phyloP scores from a whole-genome alignment of 2,888 invertebrate genomes.

The Anorthoa munda region DNA sequence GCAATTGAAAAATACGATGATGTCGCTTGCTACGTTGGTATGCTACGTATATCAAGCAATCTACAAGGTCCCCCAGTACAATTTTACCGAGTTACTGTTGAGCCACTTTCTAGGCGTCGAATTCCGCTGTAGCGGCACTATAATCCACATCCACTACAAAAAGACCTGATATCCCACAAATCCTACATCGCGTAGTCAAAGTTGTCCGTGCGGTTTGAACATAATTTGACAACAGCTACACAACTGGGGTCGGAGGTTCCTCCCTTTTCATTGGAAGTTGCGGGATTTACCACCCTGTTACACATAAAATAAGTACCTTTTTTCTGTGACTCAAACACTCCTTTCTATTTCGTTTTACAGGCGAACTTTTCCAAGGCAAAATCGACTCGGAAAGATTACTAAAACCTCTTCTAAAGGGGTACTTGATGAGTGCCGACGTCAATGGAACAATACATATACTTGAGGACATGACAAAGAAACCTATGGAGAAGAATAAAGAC shows the following conservation, averaged over 20 bases:
- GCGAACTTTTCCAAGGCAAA: conserved; percentile 88
- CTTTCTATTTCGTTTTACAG: conserved; percentile 66
- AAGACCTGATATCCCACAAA: too few relatives aligned
- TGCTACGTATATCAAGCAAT: neutral
- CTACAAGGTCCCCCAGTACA: neutral
- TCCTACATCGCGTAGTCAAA: too few relatives aligned
- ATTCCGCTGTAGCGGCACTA: too few relatives aligned
- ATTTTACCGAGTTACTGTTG: neutral
- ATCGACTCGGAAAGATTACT: conserved; percentile 88
- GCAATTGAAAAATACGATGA: too few relatives aligned
- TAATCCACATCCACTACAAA: too few relatives aligned
- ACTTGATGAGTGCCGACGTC: conserved; percentile 85
- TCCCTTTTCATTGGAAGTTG: too few relatives aligned
- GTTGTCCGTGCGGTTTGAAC: too few relatives aligned
- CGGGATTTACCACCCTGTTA: too few relatives aligned
- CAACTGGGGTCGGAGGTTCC: too few relatives aligned
- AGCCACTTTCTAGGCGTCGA: neutral
- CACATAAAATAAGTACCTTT: neutral
- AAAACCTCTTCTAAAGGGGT: conserved; percentile 86
- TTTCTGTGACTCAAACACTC: neutral
- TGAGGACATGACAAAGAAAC: conserved; percentile 84
- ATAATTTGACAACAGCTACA: too few relatives aligned
- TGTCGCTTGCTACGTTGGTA: too few relatives aligned
- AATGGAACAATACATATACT: conserved; percentile 87
- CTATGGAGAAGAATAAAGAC: conserved; percentile 86